A percentile compares a stretch with the other conserved stretches of the same genome.
Evolutionary conservation across 2,797 vertebrate genomes (phyloP).

Genomic region (Otolemur crassicaudatus): DNA sequence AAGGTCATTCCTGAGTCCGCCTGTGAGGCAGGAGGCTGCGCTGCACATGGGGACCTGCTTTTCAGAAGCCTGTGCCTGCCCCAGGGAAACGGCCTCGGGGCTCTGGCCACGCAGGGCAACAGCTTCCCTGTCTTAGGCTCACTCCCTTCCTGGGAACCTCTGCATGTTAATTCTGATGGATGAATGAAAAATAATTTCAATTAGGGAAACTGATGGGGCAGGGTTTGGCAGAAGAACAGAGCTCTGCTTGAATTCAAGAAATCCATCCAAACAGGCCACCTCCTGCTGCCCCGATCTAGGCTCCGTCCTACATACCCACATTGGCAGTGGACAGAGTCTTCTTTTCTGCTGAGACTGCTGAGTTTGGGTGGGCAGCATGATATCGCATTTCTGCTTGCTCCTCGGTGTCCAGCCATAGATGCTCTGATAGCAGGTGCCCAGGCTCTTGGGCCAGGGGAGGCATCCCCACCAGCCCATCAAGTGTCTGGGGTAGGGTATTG

Average conservation of each 20-base stretch:
- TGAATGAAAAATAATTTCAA: background rate
- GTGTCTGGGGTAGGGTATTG: background rate
- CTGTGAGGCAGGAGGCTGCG: accelerated
- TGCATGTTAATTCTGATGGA: background rate
- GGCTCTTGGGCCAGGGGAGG: accelerated
- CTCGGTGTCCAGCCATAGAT: background rate
- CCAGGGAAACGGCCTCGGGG: accelerated
- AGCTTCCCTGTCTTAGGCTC: background rate
- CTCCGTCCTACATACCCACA: background rate
- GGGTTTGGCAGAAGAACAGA: background rate
- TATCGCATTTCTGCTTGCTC: background rate
- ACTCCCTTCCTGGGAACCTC: background rate
- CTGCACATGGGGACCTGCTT: accelerated
- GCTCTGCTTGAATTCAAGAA: background rate
- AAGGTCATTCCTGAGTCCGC: accelerated
- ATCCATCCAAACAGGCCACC: background rate
- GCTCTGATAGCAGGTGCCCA: background rate
- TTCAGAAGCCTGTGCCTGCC: accelerated
- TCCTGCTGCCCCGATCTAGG: background rate
- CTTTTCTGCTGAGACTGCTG: background rate
- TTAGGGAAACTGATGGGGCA: background rate
- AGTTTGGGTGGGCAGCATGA: background rate
- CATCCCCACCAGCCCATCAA: accelerated
- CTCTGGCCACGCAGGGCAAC: background rate
- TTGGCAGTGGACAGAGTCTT: background rate